Evolutionary conservation across 1,140 invertebrate species (phyloP).

Genomic region (Pantala flavescens): DNA sequence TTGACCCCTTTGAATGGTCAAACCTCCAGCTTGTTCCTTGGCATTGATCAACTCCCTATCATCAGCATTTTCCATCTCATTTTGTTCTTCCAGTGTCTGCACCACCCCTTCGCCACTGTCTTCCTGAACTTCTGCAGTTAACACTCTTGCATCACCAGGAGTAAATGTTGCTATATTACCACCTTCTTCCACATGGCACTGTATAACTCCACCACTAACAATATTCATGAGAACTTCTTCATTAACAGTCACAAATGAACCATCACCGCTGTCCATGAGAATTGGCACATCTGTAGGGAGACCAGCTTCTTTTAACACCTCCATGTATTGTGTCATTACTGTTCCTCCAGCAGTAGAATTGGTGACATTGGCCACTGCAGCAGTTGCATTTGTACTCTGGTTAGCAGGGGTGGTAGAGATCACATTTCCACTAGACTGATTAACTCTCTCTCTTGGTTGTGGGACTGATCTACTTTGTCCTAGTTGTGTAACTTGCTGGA

Average conservation of each 20-base stretch:
- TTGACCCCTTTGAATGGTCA: not conserved
- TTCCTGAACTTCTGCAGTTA: not conserved
- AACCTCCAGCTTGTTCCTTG: not conserved
- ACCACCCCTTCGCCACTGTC: not conserved
- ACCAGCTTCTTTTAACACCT: constrained; percentile 41
- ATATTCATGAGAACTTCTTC: constrained; percentile 41
- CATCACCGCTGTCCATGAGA: constrained; percentile 42
- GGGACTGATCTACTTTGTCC: not conserved
- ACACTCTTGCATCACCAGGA: not conserved
- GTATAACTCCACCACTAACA: constrained; percentile 40
- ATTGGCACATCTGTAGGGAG: constrained; percentile 43
- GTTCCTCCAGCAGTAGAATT: not conserved
- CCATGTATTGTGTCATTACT: constrained; percentile 31
- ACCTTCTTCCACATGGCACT: constrained; percentile 22
- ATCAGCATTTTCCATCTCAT: not conserved
- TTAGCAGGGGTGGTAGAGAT: not conserved
- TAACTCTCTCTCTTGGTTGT: not conserved
- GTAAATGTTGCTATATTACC: not conserved
- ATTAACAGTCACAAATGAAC: constrained; percentile 43
- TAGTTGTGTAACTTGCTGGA: not conserved
- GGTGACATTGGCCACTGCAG: not conserved
- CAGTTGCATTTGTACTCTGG: not conserved
- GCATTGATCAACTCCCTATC: not conserved
- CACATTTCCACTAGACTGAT: not conserved
- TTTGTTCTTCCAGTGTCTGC: not conserved